A percentile compares a stretch with the other conserved stretches of the same genome.
These are phyloP conservation scores for Drosophila merina DNA, from an alignment of 2,888 invertebrate species.

Conservation along the genomic window DNA sequence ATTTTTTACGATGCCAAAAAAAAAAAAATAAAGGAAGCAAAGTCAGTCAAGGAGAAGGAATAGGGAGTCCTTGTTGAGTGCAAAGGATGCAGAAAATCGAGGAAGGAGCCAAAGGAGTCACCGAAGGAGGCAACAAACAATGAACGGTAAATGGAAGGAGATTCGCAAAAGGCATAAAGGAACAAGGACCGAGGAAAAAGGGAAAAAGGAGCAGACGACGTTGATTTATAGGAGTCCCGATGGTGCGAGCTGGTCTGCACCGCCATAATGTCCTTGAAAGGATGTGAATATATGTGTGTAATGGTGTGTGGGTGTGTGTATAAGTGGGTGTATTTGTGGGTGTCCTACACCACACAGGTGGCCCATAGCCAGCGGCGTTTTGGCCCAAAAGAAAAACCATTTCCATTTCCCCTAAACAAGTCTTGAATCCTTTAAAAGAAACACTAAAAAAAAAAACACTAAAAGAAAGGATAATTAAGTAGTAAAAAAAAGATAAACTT, in stretches of 20 bases:
- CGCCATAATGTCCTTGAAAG: constrained; percentile 67
- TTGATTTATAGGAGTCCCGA: constrained; percentile 61
- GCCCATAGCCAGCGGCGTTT: constrained; percentile 66
- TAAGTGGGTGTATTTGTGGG: neutral
- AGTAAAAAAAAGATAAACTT: too few relatives aligned
- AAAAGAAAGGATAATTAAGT: neutral
- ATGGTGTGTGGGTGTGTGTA: neutral
- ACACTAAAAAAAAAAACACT: neutral
- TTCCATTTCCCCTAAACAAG: constrained; percentile 18
- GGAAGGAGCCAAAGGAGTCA: neutral
- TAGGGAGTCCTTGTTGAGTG: constrained; percentile 13
- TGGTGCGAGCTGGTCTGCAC: constrained; percentile 12
- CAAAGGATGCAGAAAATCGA: constrained; percentile 30
- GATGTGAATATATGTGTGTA: constrained; percentile 14
- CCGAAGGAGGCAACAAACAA: constrained; percentile 24
- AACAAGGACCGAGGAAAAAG: constrained; percentile 10
- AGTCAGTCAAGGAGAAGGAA: constrained; percentile 4
- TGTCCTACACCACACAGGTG: constrained; percentile 57
- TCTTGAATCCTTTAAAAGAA: neutral
- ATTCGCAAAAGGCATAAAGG: constrained; percentile 2
- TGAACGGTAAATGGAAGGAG: constrained; percentile 5
- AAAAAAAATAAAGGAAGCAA: neutral
- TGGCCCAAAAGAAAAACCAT: constrained; percentile 21
- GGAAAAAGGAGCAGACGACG: constrained; percentile 55
- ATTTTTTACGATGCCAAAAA: neutral